Evolutionary conservation across 1,140 invertebrate genomes (phyloP).

Genomic region (Steinernema feltiae): DNA sequence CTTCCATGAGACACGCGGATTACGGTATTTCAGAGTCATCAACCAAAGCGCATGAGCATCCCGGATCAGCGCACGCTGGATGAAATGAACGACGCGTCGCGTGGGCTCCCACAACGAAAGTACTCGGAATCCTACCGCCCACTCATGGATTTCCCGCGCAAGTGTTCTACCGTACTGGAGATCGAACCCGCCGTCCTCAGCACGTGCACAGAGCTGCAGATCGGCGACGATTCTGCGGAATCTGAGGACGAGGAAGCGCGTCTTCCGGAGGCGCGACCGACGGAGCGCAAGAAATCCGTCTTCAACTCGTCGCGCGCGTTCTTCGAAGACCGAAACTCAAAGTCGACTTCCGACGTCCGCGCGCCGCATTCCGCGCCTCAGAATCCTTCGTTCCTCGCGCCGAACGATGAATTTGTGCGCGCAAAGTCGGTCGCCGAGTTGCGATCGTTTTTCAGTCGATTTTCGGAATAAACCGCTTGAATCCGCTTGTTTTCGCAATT

Average conservation of each 20-base stretch:
- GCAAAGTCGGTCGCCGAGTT: slow-evolving; percentile 3
- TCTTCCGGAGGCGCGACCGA: too few species aligned
- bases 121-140: neutral
- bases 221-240: neutral
- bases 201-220: neutral
- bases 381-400: neutral
- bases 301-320: too few species aligned
- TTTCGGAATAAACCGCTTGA: too few species aligned
- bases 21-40: too few species aligned
- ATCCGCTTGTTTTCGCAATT: neutral
- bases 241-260: too few species aligned
- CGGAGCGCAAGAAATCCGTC: too few species aligned
- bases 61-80: neutral
- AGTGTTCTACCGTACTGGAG: slow-evolving; percentile 2
- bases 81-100: neutral
- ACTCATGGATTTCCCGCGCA: neutral
- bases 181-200: neutral
- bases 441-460: neutral
- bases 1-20: too few species aligned
- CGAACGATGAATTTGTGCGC: neutral
- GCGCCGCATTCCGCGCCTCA: neutral
- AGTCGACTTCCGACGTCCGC: neutral
- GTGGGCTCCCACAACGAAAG: neutral
- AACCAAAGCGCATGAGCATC: neutral
- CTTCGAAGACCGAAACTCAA: neutral